Evolutionary conservation across 1,140 invertebrate genomes (phyloP).

Genomic region (Solenopsis invicta): DNA sequence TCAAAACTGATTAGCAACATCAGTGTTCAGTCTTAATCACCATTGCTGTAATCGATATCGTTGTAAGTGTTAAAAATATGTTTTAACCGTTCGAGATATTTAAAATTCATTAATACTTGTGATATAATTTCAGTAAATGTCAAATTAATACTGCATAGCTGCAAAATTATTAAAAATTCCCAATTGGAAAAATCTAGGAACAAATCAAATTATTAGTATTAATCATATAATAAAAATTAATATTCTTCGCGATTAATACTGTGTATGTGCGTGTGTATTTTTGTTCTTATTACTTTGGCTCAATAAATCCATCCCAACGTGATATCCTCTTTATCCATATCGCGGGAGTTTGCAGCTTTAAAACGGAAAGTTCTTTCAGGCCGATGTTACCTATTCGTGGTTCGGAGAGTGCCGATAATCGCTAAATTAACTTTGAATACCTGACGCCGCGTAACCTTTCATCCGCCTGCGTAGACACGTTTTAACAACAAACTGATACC

Average conservation of each 20-base stretch:
- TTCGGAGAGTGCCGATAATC: slow-evolving; percentile 77
- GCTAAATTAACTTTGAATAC: slow-evolving; percentile 79
- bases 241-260: slow-evolving; percentile 21
- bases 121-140: slow-evolving; percentile 6
- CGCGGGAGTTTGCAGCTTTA: slow-evolving; percentile 61
- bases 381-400: slow-evolving; percentile 55
- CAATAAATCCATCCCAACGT: slow-evolving; percentile 52
- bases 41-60: not conserved
- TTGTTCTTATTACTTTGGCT: slow-evolving; percentile 19
- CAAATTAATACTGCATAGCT: not conserved
- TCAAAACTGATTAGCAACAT: slow-evolving; percentile 7
- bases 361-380: slow-evolving; percentile 67
- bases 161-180: not conserved
- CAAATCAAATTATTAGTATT: not conserved
- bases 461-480: slow-evolving; percentile 64
- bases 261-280: not conserved
- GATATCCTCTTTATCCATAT: slow-evolving; percentile 65
- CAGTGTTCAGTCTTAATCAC: not conserved
- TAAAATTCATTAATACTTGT: not conserved
- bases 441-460: slow-evolving; percentile 63
- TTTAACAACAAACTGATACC: slow-evolving; percentile 78
- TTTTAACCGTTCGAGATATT: not conserved
- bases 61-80: not conserved
- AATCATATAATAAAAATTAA: not conserved
- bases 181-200: not conserved